A percentile compares a stretch with the other conserved stretches of the same genome.
phyloP scores from a whole-genome alignment of 2,888 invertebrate species.

The Pelosia muscerda region DNA sequence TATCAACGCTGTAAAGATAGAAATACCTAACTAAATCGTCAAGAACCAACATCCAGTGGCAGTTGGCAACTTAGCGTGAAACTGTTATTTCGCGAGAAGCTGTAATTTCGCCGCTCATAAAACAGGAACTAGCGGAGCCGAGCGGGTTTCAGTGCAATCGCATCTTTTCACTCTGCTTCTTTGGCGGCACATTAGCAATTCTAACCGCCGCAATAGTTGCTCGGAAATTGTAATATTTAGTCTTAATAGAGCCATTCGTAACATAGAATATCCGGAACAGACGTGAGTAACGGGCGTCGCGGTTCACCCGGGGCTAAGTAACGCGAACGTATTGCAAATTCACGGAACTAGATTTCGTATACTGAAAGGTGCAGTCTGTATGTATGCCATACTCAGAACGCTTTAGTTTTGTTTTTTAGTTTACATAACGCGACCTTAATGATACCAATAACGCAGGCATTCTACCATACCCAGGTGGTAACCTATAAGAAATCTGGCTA shows the following conservation, averaged over 20 bases:
- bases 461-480: too few species aligned
- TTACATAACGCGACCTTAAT: too few species aligned
- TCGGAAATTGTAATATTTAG: conserved; percentile 83
- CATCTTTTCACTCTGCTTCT: conserved; percentile 79
- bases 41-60: conserved; percentile 68
- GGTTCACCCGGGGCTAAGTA: conserved; percentile 67
- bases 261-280: conserved; percentile 79
- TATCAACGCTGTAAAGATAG: conserved; percentile 47
- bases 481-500: background rate
- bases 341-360: conserved; percentile 63
- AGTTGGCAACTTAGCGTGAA: conserved; percentile 68
- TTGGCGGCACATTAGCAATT: conserved; percentile 79
- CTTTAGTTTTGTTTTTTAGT: conserved; percentile 27
- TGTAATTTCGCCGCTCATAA: conserved; percentile 80
- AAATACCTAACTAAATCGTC: conserved; percentile 70
- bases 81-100: conserved; percentile 76
- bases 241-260: conserved; percentile 85
- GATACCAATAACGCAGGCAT: too few species aligned
- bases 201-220: conserved; percentile 79
- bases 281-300: conserved; percentile 63
- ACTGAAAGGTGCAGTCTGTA: conserved; percentile 26
- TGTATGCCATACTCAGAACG: background rate
- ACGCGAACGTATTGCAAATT: conserved; percentile 59
- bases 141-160: conserved; percentile 71
- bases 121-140: conserved; percentile 69